A percentile compares a stretch with the other conserved stretches of the same genome.
phyloP scores from a whole-genome alignment of 2,888 invertebrate genomes.

The Blastobasis adustella region DNA sequence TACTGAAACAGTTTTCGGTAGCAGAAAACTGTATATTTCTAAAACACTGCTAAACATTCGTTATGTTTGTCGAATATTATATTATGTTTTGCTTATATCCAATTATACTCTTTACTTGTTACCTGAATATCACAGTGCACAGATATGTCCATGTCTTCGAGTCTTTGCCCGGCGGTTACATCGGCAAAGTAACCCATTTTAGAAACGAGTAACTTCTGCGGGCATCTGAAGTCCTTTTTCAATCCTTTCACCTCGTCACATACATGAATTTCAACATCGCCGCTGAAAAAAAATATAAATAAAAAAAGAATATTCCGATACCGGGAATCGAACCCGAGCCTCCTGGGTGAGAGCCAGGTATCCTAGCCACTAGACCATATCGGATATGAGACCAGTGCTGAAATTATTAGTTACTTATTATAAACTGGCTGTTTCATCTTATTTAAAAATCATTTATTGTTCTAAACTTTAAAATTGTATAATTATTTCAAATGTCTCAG shows the following conservation, averaged over 20 bases:
- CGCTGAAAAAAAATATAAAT: slow-evolving; percentile 54
- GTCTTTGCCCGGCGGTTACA: slow-evolving; percentile 85
- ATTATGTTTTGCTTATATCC: no score
- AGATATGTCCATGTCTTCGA: slow-evolving; percentile 96
- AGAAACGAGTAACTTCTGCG: slow-evolving; percentile 87
- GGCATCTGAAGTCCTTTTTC: slow-evolving; percentile 92
- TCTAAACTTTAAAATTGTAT: no score
- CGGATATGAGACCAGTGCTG: slow-evolving; percentile 33
- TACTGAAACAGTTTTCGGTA: no score
- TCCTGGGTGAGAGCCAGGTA: slow-evolving; percentile 77
- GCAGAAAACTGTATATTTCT: no score
- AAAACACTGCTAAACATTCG: no score
- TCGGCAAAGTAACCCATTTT: slow-evolving; percentile 98
- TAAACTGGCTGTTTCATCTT: no score
- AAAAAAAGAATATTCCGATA: slow-evolving; percentile 58
- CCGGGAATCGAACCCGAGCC: slow-evolving; percentile 76
- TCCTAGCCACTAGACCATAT: slow-evolving; percentile 79
- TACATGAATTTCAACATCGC: slow-evolving; percentile 94
- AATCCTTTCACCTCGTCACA: slow-evolving; percentile 94
- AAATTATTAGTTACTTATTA: slow-evolving; percentile 10
- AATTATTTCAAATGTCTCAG: no score
- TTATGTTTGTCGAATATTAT: no score
- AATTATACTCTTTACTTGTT: not conserved
- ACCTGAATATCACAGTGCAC: slow-evolving; percentile 97
- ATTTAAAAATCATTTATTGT: no score